phyloP scores from a whole-genome alignment of 2,888 invertebrate genomes.

The Strigamia transsilvanica region DNA sequence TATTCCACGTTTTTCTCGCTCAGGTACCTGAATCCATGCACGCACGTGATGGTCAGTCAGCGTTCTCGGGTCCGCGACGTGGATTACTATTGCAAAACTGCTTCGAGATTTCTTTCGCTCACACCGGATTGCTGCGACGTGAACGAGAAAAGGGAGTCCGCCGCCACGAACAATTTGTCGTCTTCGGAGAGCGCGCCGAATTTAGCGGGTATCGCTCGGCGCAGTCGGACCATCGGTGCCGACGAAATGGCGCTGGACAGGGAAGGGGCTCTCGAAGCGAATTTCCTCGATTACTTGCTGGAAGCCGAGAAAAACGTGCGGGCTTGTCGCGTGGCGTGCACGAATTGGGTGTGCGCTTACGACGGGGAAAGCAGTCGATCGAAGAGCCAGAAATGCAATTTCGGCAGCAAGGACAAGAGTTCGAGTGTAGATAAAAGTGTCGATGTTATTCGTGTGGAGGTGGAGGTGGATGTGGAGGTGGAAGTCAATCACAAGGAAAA shows the following conservation, averaged over 20 bases:
- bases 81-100: constrained; percentile 77
- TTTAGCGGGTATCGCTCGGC: constrained; percentile 81
- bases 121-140: constrained; percentile 70
- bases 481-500: too few species aligned
- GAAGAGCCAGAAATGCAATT: constrained; percentile 30
- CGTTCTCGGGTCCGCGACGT: constrained; percentile 74
- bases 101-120: constrained; percentile 78
- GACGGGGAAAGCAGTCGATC: constrained; percentile 68
- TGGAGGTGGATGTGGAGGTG: neutral
- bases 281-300: constrained; percentile 73
- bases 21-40: constrained; percentile 82
- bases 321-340: constrained; percentile 77
- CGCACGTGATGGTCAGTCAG: constrained; percentile 84
- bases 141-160: constrained; percentile 64
- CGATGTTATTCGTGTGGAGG: neutral
- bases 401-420: neutral
- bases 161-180: constrained; percentile 49
- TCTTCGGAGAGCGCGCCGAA: constrained; percentile 60
- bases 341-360: constrained; percentile 81
- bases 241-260: constrained; percentile 16
- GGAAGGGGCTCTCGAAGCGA: constrained; percentile 57
- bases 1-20: constrained; percentile 53
- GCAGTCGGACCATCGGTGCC: constrained; percentile 64
- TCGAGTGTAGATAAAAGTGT: neutral
- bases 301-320: constrained; percentile 83